Base-by-base conservation (phyloP, 2,113 vertebrate species). In the Macrotus californicus region DNA sequence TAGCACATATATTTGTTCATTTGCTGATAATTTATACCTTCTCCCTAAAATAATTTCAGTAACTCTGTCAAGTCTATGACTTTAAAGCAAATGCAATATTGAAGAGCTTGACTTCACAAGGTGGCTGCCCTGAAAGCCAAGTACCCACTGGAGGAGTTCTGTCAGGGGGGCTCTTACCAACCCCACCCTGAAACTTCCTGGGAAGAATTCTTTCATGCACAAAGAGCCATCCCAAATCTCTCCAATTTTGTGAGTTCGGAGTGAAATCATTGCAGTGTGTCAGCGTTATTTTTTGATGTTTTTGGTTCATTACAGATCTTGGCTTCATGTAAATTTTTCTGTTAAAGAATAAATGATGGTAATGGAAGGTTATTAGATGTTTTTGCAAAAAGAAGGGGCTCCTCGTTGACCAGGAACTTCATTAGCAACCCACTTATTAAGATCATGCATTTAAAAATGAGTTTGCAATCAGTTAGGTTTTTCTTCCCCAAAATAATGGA, bases 11-110 rank as follows among this genome's bases (percentile, higher is more conserved):
- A 90, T 92, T 61, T 92, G 48, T 94, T 96, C 90, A 93, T 94
- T 95, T 96, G 66, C 88, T 85, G 77, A 48, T 95, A 94, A 97
- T 96, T 95, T 97, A 96, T 94, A 73, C 91, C 79, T 89, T 92
- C 69, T 46, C 79, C 46, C 31, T 83, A 64, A 94, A 92, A 82
- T 73, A 76, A 34, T 80, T 73, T 97, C 54, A 6, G 85, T 91
- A 83, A 93, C 69, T 94, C 80, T 93, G 29, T 93, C 67, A 87
- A 92, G 90, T 66, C 21, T 54, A 56, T 77, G 73, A 89, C 73
- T 46, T 77, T 81, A 87, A 50, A 87, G 36, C 31, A 82, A 77
- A 81, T 85, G 54, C 46, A 22, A 3, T 66, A 7, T 5, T 39
- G 89, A 87, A 87, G 75, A 29, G 1, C 89, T 88, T 89, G 52